phyloP scores from a whole-genome alignment of 2,888 invertebrate species.

The Dusona sp. region DNA sequence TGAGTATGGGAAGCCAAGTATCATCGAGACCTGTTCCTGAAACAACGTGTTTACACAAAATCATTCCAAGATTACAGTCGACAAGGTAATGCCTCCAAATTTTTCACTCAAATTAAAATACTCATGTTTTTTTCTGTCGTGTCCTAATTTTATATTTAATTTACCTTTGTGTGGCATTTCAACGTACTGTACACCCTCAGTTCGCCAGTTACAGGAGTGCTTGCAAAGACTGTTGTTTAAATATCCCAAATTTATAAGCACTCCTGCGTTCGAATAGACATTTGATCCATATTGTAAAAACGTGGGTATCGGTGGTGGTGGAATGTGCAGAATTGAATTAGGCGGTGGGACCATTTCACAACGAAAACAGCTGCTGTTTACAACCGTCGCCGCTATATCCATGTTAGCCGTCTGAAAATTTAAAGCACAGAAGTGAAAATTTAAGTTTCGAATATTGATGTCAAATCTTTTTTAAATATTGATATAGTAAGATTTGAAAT shows the following conservation, averaged over 20 bases:
- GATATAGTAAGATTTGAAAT: too few species aligned
- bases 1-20: slow-evolving; percentile 93
- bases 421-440: not conserved
- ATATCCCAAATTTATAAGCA: slow-evolving; percentile 77
- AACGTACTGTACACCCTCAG: slow-evolving; percentile 90
- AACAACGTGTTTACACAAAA: slow-evolving; percentile 72
- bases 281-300: slow-evolving; percentile 87
- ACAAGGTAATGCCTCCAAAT: not conserved
- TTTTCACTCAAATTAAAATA: not conserved
- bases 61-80: not conserved
- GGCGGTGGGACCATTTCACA: slow-evolving; percentile 91
- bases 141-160: slow-evolving; percentile 40
- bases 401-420: slow-evolving; percentile 73
- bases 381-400: slow-evolving; percentile 73
- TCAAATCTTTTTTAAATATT: too few species aligned
- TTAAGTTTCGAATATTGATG: too few species aligned
- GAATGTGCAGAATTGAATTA: slow-evolving; percentile 92
- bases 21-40: slow-evolving; percentile 88
- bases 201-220: slow-evolving; percentile 83
- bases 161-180: slow-evolving; percentile 92
- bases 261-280: slow-evolving; percentile 77
- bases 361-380: slow-evolving; percentile 82
- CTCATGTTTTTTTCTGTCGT: not conserved
- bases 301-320: slow-evolving; percentile 93
- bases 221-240: slow-evolving; percentile 82